Evolutionary conservation across 37 sponge, comb jelly and placozoan genomes (phyloP).

Genomic region (Mnemiopsis leidyi): DNA sequence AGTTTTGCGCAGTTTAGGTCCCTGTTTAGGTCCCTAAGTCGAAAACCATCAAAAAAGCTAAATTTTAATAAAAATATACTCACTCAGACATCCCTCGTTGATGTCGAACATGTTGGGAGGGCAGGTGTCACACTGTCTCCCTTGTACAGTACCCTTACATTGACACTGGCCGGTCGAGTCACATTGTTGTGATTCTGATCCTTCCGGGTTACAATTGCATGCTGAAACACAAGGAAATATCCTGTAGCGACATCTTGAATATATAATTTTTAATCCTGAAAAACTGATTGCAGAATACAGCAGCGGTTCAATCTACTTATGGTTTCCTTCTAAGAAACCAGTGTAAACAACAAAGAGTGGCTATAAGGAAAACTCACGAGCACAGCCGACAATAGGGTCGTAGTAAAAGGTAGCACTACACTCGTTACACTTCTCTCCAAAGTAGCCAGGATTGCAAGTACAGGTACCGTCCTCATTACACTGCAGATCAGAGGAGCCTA

Average conservation of each 20-base stretch:
- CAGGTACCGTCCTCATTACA: slow-evolving; percentile 52
- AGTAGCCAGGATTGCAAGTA: slow-evolving; percentile 38
- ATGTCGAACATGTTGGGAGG: slow-evolving; percentile 44
- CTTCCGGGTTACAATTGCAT: slow-evolving; percentile 40
- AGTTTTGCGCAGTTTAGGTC: no score
- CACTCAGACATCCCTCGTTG: slow-evolving; percentile 23
- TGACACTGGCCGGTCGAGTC: slow-evolving; percentile 31
- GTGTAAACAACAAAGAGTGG: not conserved
- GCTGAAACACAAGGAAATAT: not conserved
- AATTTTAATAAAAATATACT: no score
- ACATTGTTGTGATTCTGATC: slow-evolving; percentile 58
- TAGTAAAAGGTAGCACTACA: slow-evolving; percentile 19
- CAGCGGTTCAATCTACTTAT: no score
- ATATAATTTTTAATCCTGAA: no score
- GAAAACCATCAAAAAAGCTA: no score
- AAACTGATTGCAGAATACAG: no score
- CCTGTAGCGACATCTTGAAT: no score
- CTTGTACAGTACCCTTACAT: slow-evolving; percentile 59
- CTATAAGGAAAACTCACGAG: not conserved
- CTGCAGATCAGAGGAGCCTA: slow-evolving; percentile 31
- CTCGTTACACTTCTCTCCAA: slow-evolving; percentile 41
- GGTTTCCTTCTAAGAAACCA: no score
- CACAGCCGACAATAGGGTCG: not conserved
- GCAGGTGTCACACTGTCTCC: slow-evolving; percentile 1
- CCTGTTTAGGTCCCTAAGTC: no score